Percentiles rank a stretch among this genome's conserved stretches.
Conservation (phyloP, 1,140 invertebrate genomes). For the Chrysoperla carnea region DNA sequence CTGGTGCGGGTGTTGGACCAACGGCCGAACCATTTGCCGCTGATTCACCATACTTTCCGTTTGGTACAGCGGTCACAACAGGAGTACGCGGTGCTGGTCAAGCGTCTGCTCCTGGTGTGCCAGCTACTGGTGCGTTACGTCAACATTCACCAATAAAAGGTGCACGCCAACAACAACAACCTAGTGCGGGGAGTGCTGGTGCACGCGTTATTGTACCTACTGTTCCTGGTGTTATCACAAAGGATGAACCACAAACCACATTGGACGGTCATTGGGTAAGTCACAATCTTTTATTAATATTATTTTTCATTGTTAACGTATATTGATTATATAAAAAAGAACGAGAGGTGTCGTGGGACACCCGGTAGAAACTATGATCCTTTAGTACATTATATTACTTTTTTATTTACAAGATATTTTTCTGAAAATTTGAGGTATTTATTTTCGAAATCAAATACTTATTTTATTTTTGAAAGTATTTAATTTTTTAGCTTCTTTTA, state of each 20-base stretch:
- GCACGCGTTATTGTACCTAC: slow-evolving; percentile 4
- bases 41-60: slow-evolving; percentile 21
- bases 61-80: slow-evolving; percentile 7
- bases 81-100: not conserved
- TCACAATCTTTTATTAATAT: not conserved
- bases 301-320: too few species aligned
- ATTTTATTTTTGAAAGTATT: too few species aligned
- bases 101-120: not conserved
- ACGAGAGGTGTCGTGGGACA: too few species aligned
- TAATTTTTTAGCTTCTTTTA: too few species aligned
- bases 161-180: slow-evolving; percentile 3
- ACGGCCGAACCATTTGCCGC: slow-evolving; percentile 16
- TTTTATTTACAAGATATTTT: too few species aligned
- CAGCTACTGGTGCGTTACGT: slow-evolving; percentile 7
- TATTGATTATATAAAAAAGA: too few species aligned
- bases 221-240: slow-evolving; percentile 7
- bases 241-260: not conserved
- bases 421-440: too few species aligned
- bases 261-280: not conserved
- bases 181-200: slow-evolving; percentile 4
- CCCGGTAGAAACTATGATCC: too few species aligned
- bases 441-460: too few species aligned
- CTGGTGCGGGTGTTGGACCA: slow-evolving; percentile 17
- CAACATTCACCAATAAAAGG: slow-evolving; percentile 18
- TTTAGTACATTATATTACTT: too few species aligned